A percentile compares a stretch with the other conserved stretches of the same genome.
phyloP scores from a whole-genome alignment of 2,888 invertebrate species.

The Cheilosia scutellata region DNA sequence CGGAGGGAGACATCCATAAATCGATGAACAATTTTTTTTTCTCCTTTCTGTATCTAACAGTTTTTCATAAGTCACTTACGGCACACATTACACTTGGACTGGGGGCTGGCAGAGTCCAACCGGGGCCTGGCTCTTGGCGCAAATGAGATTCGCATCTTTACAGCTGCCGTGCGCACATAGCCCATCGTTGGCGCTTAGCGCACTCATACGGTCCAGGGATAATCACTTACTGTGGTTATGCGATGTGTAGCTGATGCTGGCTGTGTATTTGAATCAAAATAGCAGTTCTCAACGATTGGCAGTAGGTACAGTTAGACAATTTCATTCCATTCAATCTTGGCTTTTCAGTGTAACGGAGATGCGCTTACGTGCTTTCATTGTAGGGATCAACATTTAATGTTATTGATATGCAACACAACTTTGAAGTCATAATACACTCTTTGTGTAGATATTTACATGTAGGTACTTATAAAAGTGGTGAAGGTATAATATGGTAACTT shows the following conservation, averaged over 20 bases:
- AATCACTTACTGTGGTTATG: conserved; percentile 75
- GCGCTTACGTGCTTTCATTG: conserved; percentile 64
- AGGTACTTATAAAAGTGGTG: neutral
- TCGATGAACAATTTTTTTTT: conserved; percentile 41
- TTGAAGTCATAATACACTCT: neutral
- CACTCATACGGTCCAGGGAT: conserved; percentile 58
- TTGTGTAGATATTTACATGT: no score
- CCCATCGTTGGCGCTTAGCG: conserved; percentile 63
- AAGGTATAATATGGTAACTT: no score
- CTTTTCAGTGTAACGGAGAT: conserved; percentile 67
- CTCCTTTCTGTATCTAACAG: conserved; percentile 44
- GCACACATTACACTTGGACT: conserved; percentile 50
- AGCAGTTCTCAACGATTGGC: conserved; percentile 72
- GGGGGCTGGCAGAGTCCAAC: conserved; percentile 47
- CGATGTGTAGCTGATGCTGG: conserved; percentile 51
- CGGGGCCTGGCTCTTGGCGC: conserved; percentile 41
- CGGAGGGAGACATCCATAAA: conserved; percentile 27
- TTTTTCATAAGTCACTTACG: conserved; percentile 72
- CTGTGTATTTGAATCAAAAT: conserved; percentile 53
- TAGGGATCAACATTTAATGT: conserved; percentile 53
- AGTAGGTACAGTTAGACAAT: conserved; percentile 73
- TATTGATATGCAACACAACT: conserved; percentile 43
- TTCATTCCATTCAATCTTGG: conserved; percentile 67
- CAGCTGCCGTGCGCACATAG: conserved; percentile 55
- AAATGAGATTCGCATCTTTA: conserved; percentile 73